These are phyloP conservation scores for Pimephales promelas DNA, from an alignment of 2,113 vertebrate genomes.

Conservation along the genomic window DNA sequence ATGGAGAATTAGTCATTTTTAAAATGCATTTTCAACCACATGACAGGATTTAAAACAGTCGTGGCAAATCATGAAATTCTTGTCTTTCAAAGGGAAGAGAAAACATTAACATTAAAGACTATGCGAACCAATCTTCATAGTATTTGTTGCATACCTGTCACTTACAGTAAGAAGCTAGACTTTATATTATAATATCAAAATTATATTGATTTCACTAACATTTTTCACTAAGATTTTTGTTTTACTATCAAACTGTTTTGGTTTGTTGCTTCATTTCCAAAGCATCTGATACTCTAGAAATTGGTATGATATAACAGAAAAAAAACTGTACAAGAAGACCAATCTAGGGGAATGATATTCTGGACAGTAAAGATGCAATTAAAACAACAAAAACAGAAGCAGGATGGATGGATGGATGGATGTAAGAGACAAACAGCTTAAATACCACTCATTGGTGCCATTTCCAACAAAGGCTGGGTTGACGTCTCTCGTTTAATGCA, in stretches of 20 bases:
- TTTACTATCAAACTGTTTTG: no score
- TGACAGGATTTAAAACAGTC: neutral
- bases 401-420: neutral
- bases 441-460: slow-evolving; percentile 76
- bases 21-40: neutral
- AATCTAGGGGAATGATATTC: neutral
- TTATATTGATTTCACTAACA: no score
- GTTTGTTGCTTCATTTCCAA: neutral
- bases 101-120: no score
- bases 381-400: neutral
- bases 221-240: no score
- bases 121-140: no score
- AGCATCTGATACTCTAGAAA: no score
- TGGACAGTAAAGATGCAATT: neutral
- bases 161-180: no score
- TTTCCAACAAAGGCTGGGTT: slow-evolving; percentile 74
- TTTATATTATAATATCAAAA: no score
- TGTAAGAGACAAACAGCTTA: neutral
- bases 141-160: no score
- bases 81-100: no score
- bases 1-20: neutral
- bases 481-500: slow-evolving; percentile 75
- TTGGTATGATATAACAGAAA: no score
- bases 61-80: no score
- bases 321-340: neutral